Base-by-base conservation (phyloP, 2,888 invertebrate species). In the Galerucella nymphaeae region DNA sequence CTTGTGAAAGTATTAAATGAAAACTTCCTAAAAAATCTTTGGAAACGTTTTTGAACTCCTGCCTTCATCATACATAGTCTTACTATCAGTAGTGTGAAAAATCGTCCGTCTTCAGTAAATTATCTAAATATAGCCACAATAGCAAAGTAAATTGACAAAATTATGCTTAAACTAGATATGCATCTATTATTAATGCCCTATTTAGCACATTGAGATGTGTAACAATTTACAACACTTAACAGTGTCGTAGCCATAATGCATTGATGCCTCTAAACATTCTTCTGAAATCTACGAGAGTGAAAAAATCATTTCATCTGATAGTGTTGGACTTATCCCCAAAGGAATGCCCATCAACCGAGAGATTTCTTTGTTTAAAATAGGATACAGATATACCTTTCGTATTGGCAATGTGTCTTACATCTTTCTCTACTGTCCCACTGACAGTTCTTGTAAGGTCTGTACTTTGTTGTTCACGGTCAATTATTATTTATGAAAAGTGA, bases 201-300 rank as follows among this genome's bases (percentile, higher is more conserved):
- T 30, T 90, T 89, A 80, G 90, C 89, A 77, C 23, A 20, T 41
- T 41, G 18, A 13, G 48, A 18, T 14, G 23, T 38, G 14, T n/a
- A 59, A n/a, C 11, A 48, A 48, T 48, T 48, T n/a, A 48, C 50
- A 50, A n/a, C 50, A 53, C 2, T 53, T 53, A 18, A 16, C 53
- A 53, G 53, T 53, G 53, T 16, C 53, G 53, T 53, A 18, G 10
- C 53, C 6, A 18, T 45, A 11, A 13, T 45, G 5, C 4, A 13
- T 45, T 45, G 14, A 45, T 30, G 8, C 8, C 30, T 13, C 4
- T 10, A 45, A 45, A 45, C 45, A 45, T 30, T 30, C 8, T 30
- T 30, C 8, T 8, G 5, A 30, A 8, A 30, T 30, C 30, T 30
- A 30, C 8, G 1, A 8, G 30, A 30, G 5, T 8, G 8, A 8